Percentiles rank a stretch among this genome's conserved stretches.
Evolutionary conservation across 2,113 vertebrate species (phyloP).

Genomic region (Gobio gobio): DNA sequence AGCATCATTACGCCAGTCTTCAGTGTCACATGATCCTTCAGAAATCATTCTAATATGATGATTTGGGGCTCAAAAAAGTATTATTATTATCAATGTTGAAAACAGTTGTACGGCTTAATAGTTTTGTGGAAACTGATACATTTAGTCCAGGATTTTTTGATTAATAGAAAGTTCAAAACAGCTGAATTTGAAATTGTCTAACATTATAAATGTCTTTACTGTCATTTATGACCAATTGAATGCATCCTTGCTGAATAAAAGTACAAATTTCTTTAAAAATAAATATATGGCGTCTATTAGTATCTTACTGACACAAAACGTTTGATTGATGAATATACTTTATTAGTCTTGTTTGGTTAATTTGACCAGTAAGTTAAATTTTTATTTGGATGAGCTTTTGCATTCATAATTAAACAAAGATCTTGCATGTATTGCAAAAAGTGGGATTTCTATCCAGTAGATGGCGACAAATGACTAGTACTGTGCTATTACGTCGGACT

Average conservation of each 20-base stretch:
- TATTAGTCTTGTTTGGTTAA: neutral
- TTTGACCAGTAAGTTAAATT: no score
- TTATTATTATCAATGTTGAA: neutral
- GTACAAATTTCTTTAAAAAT: neutral
- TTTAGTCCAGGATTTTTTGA: neutral
- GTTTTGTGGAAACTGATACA: neutral
- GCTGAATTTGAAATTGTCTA: neutral
- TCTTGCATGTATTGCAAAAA: neutral
- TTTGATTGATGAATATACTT: no score
- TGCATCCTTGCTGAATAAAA: neutral
- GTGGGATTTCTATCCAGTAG: conserved; percentile 4
- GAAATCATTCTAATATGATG: neutral
- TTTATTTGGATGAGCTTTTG: neutral
- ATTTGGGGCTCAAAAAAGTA: neutral
- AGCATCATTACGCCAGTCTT: neutral
- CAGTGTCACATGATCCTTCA: neutral
- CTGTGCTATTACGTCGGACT: neutral
- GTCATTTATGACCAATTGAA: neutral
- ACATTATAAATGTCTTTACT: neutral
- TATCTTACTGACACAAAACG: no score
- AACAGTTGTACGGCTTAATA: neutral
- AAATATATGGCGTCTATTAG: no score
- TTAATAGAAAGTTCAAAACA: neutral
- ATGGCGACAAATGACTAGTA: conserved; percentile 22
- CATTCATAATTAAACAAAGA: neutral